Percentiles rank a stretch among this genome's conserved stretches.
phyloP scores from a whole-genome alignment of 64 coral and sea anemone genomes.

The Dendronephthya gigantea region DNA sequence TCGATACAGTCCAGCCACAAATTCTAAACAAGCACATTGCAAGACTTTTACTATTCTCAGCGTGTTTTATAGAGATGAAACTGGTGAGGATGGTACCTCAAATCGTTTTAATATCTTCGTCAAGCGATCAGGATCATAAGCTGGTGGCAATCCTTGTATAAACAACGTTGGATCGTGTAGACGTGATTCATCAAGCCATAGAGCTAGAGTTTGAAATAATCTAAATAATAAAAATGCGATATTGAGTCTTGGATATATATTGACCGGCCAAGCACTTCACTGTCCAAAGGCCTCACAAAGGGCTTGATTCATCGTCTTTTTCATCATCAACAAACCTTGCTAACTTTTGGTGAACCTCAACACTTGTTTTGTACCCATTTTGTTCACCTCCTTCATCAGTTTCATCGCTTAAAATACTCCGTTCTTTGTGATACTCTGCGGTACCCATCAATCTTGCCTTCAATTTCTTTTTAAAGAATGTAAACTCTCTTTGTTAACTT shows the following conservation, averaged over 20 bases:
- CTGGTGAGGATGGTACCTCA: slow-evolving; percentile 21
- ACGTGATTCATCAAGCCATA: slow-evolving; percentile 91
- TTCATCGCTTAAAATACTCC: slow-evolving; percentile 53
- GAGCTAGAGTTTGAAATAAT: slow-evolving; percentile 70
- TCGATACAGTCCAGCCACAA: slow-evolving; percentile 68
- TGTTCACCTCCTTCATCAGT: slow-evolving; percentile 52
- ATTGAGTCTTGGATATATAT: background rate
- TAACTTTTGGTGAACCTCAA: slow-evolving; percentile 64
- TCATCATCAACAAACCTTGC: slow-evolving; percentile 47
- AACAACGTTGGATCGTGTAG: slow-evolving; percentile 80
- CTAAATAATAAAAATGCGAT: slow-evolving; percentile 18
- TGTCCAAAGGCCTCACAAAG: too few relatives aligned
- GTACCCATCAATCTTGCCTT: slow-evolving; percentile 70
- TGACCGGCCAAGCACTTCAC: too few relatives aligned
- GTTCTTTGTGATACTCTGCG: slow-evolving; percentile 65
- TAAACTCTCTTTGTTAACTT: background rate
- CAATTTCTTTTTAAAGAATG: slow-evolving; percentile 49
- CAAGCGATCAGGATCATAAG: slow-evolving; percentile 61
- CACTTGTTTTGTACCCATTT: slow-evolving; percentile 70
- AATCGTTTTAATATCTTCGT: slow-evolving; percentile 44
- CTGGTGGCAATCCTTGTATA: slow-evolving; percentile 60
- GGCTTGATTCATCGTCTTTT: too few relatives aligned
- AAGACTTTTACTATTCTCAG: background rate
- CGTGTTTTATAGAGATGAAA: background rate
- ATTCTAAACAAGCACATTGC: slow-evolving; percentile 20